Base-by-base conservation (phyloP, 2,113 vertebrate species). In the Corythoichthys haematopterus region DNA sequence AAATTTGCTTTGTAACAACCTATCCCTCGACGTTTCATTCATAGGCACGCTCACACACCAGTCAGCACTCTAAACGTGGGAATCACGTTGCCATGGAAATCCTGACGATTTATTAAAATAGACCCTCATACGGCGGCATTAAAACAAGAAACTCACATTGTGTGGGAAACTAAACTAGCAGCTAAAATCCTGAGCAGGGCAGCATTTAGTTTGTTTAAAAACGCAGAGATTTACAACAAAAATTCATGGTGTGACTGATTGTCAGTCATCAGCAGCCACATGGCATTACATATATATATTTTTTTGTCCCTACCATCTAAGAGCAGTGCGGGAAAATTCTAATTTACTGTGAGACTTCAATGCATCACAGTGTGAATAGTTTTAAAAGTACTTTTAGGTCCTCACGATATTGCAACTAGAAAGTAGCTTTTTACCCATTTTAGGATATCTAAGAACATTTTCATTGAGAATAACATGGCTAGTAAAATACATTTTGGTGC, bases 21-120 rank as follows among this genome's bases (percentile, higher is more conserved):
- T 12, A 12, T 35, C 15, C n/a, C 10, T 60, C 64, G 37, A 53
- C 66, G 75, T 55, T 74, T 89, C 86, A 84, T 87, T 78, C 74
- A 67, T 76, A 16, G 61, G 45, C 67, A 69, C n/a, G 0, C 52
- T 16, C 28, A 45, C 13, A 76, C 71, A 73, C 76, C 69, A 62
- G 65, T 86, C 84, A 64, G 76, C 82, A 81, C 73, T 71, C 77
- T 62, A n/a, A 61, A 16, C 8, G 11, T 28, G 53, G 12, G 43
- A 46, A 33, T 28, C n/a, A 12, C 28, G 60, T 62, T 33, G 60
- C 40, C 40, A 33, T 20, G 58, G 38, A 37, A 43, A 60, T 9
- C 9, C n/a, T 20, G 58, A 46, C 1, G n/a, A n/a, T 62, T 45
- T 46, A 20, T 20, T 10, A 56, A 56, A 56, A 12, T 28, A 2